phyloP scores from a whole-genome alignment of 2,797 vertebrate genomes.

The Furcifer pardalis region DNA sequence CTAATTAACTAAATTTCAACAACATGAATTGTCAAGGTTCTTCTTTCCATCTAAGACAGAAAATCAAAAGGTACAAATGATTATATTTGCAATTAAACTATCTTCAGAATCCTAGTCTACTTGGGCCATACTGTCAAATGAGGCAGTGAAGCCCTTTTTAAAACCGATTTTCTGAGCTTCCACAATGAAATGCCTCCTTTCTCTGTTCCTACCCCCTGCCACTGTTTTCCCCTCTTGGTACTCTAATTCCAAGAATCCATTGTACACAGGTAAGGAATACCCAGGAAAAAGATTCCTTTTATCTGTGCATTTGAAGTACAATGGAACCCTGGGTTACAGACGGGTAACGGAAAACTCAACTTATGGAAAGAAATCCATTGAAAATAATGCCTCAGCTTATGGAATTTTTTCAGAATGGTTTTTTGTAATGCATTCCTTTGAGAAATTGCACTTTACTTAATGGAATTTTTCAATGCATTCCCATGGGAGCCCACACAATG shows the following conservation, averaged over 20 bases:
- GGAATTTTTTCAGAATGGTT: too few species aligned
- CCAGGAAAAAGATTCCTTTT: background rate
- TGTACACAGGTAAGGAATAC: background rate
- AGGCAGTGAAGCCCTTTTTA: accelerated
- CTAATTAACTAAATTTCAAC: background rate
- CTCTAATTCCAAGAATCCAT: background rate
- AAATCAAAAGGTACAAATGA: background rate
- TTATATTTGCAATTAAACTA: background rate
- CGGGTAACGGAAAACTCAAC: too few species aligned
- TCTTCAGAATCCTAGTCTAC: background rate
- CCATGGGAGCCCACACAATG: too few species aligned
- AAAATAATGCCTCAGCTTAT: too few species aligned
- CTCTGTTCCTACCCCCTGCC: background rate
- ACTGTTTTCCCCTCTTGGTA: background rate
- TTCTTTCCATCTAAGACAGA: background rate
- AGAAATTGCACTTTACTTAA: too few species aligned
- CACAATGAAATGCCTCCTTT: background rate
- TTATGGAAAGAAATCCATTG: too few species aligned
- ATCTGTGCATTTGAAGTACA: background rate
- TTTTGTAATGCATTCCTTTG: too few species aligned
- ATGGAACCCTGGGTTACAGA: too few species aligned
- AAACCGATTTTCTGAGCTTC: background rate
- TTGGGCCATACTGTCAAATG: accelerated
- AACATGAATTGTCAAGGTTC: background rate
- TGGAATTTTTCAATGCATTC: too few species aligned